Base-by-base conservation (phyloP, 2,113 vertebrate genomes). In the Oncorhynchus nerka region DNA sequence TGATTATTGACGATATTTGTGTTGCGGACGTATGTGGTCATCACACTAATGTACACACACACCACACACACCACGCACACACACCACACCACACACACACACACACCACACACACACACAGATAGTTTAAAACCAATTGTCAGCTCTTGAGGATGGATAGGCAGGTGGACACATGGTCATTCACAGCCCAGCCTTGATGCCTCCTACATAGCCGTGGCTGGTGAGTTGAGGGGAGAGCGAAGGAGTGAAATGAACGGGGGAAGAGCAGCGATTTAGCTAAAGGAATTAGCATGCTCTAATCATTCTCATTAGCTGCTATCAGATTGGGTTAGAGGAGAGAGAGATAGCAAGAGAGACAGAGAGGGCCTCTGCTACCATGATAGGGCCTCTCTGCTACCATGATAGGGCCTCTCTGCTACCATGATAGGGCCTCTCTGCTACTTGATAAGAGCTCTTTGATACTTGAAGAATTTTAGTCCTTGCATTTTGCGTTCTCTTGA, bases 261-360 rank as follows among this genome's bases (percentile, higher is more conserved):
- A 77, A 84, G 81, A 80, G 77, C 72, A 76, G 74, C 73, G 78
- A 90, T 13, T 89, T 90, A 86, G 84, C 78, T 75, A 77, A 86
- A 87, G 91, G 83, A 88, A 90, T 91, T 91, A 89, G 84, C 82
- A 75, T 84, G 86, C 84, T 84, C 89, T 79, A 88, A 92, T 90
- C 87, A 87, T 81, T 85, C 81, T 92, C 89, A 91, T 92, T 91
- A 92, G 85, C 66, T 86, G 73, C 77, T 84, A 89, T 89, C 88
- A 90, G 86, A 89, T 88, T 81, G 77, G 78, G 85, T 82, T 84
- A 87, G 85, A 69, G 26, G 76, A 71, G 71, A 62, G 30, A 61
- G 64, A 68, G 45, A 75, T 34, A 51, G 68, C 48, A 22, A 71
- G 71, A 62, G 30, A 61, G 64, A 75, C 26, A 75, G 45, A 32